Percentiles rank a stretch among this genome's conserved stretches.
Conservation (phyloP, 2,797 vertebrate species). For the Megaceryle alcyon region DNA sequence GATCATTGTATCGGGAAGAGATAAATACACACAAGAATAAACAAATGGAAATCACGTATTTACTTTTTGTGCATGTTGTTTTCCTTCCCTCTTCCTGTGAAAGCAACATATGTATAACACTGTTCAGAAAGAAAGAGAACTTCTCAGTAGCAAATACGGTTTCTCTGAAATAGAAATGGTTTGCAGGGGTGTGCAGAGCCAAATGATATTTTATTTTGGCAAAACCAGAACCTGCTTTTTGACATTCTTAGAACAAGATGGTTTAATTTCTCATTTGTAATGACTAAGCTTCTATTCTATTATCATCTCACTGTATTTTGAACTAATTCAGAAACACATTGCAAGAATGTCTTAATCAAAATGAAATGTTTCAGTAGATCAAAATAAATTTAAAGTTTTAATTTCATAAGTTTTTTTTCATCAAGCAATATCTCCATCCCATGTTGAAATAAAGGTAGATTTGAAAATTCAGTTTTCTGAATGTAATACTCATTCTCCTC, state of each 20-base stretch:
- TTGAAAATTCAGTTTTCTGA: neutral
- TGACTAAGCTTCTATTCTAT: neutral
- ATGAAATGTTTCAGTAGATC: neutral
- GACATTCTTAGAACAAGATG: neutral
- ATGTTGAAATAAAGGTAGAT: neutral
- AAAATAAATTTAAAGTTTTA: neutral
- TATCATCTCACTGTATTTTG: neutral
- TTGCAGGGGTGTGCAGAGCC: neutral
- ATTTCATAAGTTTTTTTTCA: neutral
- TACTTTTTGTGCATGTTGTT: neutral
- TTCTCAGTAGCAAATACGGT: neutral
- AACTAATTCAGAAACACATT: neutral
- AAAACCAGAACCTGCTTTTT: neutral
- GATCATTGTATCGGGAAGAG: neutral
- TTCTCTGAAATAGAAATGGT: neutral
- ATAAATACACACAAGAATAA: neutral
- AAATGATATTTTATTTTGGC: neutral
- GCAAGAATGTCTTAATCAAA: neutral
- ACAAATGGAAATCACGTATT: neutral
- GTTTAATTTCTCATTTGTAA: neutral
- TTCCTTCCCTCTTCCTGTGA: neutral
- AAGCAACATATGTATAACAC: neutral
- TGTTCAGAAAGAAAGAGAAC: neutral
- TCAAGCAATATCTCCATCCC: neutral
- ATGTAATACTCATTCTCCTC: neutral